phyloP scores from a whole-genome alignment of 2,113 vertebrate genomes.

The Callithrix jacchus region DNA sequence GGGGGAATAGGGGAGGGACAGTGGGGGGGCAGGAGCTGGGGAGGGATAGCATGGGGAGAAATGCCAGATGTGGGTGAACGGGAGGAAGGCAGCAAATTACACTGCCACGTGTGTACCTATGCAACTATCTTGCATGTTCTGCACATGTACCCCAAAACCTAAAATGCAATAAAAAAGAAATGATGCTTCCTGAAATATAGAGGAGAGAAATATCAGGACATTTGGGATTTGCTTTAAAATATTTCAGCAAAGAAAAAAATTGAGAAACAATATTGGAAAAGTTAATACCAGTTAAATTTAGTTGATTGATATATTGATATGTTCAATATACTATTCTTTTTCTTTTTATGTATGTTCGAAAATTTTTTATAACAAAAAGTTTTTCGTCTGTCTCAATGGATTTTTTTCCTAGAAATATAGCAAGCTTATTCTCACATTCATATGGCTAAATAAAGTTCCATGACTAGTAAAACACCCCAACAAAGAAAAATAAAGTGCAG shows the following conservation, averaged over 20 bases:
- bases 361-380: neutral
- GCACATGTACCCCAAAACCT: too few species aligned
- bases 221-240: neutral
- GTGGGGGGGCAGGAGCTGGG: too few species aligned
- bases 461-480: neutral
- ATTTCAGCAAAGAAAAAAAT: neutral
- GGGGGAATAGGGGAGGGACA: too few species aligned
- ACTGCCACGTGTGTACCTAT: too few species aligned
- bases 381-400: neutral
- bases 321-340: neutral
- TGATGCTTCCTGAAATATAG: neutral
- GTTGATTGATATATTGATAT: neutral
- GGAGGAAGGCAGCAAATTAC: too few species aligned
- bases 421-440: neutral
- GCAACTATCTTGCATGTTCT: too few species aligned
- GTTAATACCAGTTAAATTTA: neutral
- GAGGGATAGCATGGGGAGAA: too few species aligned
- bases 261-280: neutral
- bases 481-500: neutral
- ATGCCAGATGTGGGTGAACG: too few species aligned
- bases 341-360: neutral
- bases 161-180: too few species aligned
- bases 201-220: neutral
- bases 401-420: neutral
- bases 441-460: neutral